Base-by-base conservation (phyloP, 2,888 invertebrate species). In the Sepioteuthis lessoniana region DNA sequence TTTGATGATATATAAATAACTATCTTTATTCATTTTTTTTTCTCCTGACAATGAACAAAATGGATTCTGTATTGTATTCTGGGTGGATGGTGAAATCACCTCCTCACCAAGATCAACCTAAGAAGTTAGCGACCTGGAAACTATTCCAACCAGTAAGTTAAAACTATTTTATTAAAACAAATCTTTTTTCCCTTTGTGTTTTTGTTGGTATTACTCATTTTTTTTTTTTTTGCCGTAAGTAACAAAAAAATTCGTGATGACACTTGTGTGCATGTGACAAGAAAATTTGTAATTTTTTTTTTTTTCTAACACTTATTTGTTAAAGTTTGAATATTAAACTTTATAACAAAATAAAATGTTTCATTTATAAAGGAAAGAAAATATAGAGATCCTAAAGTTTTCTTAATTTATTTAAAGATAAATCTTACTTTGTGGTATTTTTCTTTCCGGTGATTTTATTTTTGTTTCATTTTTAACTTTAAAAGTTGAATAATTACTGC, bases 81-180 rank as follows among this genome's bases (percentile, higher is more conserved):
- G 99, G 99, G 95, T 99, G 99, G 99, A 98, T 99, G 96, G 99
- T 98, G 95, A 99, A 99, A 98, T 99, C 99, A 94, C 99, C 99
- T 96, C 99, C 99, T 94, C 98, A 98, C 94, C 55, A 60, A 50
- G 93, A 60, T 60, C 93, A 99, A 98, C 97, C 98, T 98, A 95
- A 95, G 96, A 94, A 96, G 95, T 95, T 95, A 93, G 95, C 96
- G 19, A 95, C 96, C 13, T 96, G 96, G 96, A 96, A 96, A 95
- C 96, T 96, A 93, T 99, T 98, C 98, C 98, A 98, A 98, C 99
- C 99, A 97, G 99, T 99, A 98, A 98, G 98, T 98, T 37, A 60
- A 31, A n/a, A n/a, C n/a, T 4, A 25, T n/a, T 46, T 91, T n/a
- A n/a, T 76, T 19, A n/a, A n/a, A 76, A 76, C n/a, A 1, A 7